Conservation (phyloP, 2,888 invertebrate species). For the Cantharis lateralis region DNA sequence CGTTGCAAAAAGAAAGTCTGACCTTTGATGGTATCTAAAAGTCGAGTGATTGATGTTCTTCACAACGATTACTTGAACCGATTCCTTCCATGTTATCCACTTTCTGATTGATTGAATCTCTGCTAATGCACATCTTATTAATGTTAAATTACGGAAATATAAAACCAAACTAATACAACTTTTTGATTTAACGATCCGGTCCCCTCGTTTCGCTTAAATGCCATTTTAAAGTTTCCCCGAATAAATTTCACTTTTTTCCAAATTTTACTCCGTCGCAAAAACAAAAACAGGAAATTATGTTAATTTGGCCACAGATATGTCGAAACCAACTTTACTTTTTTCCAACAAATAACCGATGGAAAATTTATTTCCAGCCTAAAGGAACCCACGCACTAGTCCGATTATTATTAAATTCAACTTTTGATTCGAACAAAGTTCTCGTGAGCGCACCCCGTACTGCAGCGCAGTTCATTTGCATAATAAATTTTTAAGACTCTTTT, state of each 20-base stretch:
- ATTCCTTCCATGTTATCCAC: conserved; percentile 60
- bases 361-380: neutral
- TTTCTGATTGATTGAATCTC: conserved; percentile 56
- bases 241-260: neutral
- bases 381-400: neutral
- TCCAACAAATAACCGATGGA: neutral
- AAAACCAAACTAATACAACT: neutral
- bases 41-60: conserved; percentile 55
- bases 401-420: neutral
- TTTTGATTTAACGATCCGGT: neutral
- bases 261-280: neutral
- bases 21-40: conserved; percentile 41
- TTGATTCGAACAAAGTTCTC: neutral
- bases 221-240: neutral
- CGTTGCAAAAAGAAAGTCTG: conserved; percentile 9
- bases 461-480: neutral
- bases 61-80: conserved; percentile 57
- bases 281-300: neutral
- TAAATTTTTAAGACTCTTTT: neutral
- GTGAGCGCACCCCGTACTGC: neutral
- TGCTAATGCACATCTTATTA: conserved; percentile 50
- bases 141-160: conserved; percentile 25
- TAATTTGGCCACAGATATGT: neutral
- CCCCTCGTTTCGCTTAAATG: neutral
- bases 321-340: neutral